phyloP scores from a whole-genome alignment of 2,113 vertebrate genomes.

The Ochotona curzoniae region DNA sequence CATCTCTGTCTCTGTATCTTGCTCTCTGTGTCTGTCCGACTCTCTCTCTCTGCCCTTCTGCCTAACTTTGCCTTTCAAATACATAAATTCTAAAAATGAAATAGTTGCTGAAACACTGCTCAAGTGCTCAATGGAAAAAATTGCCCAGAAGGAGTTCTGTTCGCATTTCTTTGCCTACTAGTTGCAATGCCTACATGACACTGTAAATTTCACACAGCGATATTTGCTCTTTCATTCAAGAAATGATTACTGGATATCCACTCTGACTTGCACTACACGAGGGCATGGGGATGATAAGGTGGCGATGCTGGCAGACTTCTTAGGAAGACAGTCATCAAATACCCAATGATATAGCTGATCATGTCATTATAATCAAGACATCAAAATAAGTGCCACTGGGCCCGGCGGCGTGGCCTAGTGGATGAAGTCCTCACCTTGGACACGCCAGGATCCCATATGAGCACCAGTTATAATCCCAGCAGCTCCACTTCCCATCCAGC shows the following conservation, averaged over 20 bases:
- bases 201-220: background rate
- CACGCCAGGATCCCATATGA: no score
- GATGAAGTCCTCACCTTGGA: no score
- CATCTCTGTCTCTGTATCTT: no score
- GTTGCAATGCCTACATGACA: background rate
- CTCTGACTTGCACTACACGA: background rate
- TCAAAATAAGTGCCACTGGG: background rate
- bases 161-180: background rate
- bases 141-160: background rate
- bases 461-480: no score
- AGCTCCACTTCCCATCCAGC: no score
- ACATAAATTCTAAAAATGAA: background rate
- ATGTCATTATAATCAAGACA: background rate
- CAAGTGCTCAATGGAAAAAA: constrained; percentile 12
- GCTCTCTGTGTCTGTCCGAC: no score
- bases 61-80: no score
- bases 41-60: no score
- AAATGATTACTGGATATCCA: background rate
- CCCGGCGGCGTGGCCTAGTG: no score
- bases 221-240: constrained; percentile 16
- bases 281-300: background rate
- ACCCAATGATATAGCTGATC: background rate
- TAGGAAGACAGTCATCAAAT: background rate
- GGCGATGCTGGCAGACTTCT: background rate
- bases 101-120: background rate